Evolutionary conservation across 1,140 invertebrate genomes (phyloP), one percentile per base, ranked within the genome.

Genomic region (Drosophila melanogaster): DNA sequence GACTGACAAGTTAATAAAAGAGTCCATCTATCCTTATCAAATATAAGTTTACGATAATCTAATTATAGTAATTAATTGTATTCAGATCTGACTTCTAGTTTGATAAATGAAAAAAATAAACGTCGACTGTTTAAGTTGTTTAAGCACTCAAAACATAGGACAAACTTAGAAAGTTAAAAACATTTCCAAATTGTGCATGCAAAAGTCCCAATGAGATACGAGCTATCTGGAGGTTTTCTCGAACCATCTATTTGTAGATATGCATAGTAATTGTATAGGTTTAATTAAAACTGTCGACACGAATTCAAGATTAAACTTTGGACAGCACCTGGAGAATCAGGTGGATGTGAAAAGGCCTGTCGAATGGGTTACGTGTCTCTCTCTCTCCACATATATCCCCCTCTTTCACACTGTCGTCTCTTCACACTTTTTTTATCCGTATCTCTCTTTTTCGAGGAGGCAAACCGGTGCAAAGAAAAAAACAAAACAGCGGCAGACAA

Each of bases 271-370:
- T 69, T 40, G 40, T 67, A 33, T 54, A 26, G 19, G n/a, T 61
- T 58, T 51, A 72, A 66, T 54, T 44, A 65, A 71, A 57, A 70
- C 38, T 65, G 59, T 75, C 51, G 50, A 60, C 49, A 50, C 69
- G 26, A 73, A 66, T 40, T 37, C 35, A 44, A 56, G 56, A 66
- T 75, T 83, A 70, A 75, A 79, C 80, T 83, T 83, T 83, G 79
- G 65, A 81, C 79, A 37, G 6, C 56, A 65, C 41, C 67, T 51
- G 53, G 47, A 44, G 22, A 43, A 24, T 35, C 60, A 65, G 71
- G 60, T 76, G 61, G 30, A 65, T 47, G 66, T 51, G 37, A 26
- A 65, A 65, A 33, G 22, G 66, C 24, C 33, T 59, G 35, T 51
- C 37, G n/a, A 43, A 35, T 40, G 17, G 66, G 35, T 12, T 49